Evolutionary conservation across 2,888 invertebrate species (phyloP).

Genomic region (Argyresthia albistria): DNA sequence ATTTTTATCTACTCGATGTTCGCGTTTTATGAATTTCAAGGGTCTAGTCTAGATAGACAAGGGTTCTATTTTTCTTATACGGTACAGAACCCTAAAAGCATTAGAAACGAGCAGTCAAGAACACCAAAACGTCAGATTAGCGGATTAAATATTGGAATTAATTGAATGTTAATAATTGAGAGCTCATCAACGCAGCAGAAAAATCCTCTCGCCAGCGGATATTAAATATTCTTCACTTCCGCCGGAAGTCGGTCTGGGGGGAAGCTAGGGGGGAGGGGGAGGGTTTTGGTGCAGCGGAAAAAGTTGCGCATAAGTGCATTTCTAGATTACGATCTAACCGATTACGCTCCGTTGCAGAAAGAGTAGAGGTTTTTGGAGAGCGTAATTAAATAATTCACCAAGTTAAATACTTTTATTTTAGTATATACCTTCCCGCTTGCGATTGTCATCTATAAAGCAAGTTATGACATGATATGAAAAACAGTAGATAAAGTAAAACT

Average conservation of each 20-base stretch:
- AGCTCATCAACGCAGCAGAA: constrained; percentile 50
- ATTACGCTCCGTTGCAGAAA: background rate
- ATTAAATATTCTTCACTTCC: constrained; percentile 63
- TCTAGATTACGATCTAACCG: background rate
- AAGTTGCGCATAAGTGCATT: constrained; percentile 38
- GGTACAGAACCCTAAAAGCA: constrained; percentile 1
- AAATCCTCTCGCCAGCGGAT: constrained; percentile 63
- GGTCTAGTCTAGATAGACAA: no score
- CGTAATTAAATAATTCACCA: no score
- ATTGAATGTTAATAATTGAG: constrained; percentile 68
- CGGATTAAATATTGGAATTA: constrained; percentile 57
- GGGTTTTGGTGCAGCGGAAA: constrained; percentile 54
- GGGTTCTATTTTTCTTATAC: background rate
- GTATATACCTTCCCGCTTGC: no score
- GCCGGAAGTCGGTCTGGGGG: constrained; percentile 26
- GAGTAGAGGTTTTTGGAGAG: no score
- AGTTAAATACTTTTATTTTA: no score
- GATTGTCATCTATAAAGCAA: no score
- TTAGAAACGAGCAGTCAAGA: background rate
- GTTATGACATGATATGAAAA: no score
- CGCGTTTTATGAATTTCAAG: no score
- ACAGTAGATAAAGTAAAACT: no score
- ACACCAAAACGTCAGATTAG: constrained; percentile 24
- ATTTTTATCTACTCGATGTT: no score
- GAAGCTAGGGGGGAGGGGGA: constrained; percentile 12